Percentiles rank a stretch among this genome's conserved stretches.
phyloP scores from a whole-genome alignment of 2,888 invertebrate genomes.

The Dolichopus griseipennis region DNA sequence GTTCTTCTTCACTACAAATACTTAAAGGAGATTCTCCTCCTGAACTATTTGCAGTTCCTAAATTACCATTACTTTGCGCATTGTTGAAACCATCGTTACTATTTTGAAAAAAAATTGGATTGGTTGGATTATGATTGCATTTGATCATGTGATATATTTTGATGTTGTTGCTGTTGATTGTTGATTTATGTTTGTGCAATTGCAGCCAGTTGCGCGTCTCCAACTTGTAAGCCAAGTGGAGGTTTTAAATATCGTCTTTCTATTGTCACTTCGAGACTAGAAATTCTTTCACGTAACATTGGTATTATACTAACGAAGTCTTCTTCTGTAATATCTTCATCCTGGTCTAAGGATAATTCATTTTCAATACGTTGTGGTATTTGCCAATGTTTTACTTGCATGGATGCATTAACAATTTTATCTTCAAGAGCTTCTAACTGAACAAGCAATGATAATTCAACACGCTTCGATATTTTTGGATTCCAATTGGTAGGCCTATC shows the following conservation, averaged over 20 bases:
- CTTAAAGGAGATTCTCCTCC: slow-evolving; percentile 39
- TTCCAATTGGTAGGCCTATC: slow-evolving; percentile 40
- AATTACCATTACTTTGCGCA: slow-evolving; percentile 36
- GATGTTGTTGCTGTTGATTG: slow-evolving; percentile 37
- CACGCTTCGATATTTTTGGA: slow-evolving; percentile 60
- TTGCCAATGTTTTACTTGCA: slow-evolving; percentile 87
- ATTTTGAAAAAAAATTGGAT: slow-evolving; percentile 28
- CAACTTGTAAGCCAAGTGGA: slow-evolving; percentile 59
- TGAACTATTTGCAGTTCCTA: slow-evolving; percentile 26
- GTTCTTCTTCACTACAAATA: slow-evolving; percentile 41
- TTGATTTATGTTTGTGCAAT: slow-evolving; percentile 46
- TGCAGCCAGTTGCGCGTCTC: slow-evolving; percentile 56
- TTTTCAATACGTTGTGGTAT: slow-evolving; percentile 51
- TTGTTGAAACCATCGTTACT: slow-evolving; percentile 9
- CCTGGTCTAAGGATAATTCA: slow-evolving; percentile 49
- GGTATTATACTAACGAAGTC: slow-evolving; percentile 50
- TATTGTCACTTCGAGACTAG: slow-evolving; percentile 79
- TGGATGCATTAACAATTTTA: slow-evolving; percentile 75
- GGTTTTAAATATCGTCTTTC: slow-evolving; percentile 90
- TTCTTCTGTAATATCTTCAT: slow-evolving; percentile 41
- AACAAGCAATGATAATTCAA: slow-evolving; percentile 69
- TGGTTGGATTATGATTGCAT: slow-evolving; percentile 32
- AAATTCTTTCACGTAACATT: slow-evolving; percentile 57
- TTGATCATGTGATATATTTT: slow-evolving; percentile 29
- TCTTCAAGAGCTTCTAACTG: slow-evolving; percentile 84